phyloP scores from a whole-genome alignment of 2,113 vertebrate genomes.

The Aphelocoma coerulescens region DNA sequence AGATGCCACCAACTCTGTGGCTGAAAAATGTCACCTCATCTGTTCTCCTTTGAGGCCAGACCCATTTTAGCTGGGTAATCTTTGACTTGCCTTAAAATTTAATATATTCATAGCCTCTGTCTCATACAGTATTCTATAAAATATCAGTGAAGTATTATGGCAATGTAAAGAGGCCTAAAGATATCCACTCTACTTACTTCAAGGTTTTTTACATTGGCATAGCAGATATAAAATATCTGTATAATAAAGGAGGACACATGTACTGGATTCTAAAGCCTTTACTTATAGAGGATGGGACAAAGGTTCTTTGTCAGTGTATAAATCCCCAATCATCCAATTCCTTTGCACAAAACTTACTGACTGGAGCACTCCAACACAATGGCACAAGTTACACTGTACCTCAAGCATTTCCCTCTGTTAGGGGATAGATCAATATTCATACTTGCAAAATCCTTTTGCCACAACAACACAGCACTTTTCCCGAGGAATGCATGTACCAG shows the following conservation, averaged over 20 bases:
- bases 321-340: not conserved
- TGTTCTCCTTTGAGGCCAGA: not conserved
- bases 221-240: not conserved
- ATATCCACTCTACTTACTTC: not conserved
- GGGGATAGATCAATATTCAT: not conserved
- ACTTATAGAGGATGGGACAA: not conserved
- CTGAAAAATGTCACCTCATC: not conserved
- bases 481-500: not conserved
- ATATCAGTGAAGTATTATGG: not conserved
- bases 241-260: not conserved
- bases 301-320: not conserved
- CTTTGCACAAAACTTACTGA: not conserved
- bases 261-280: not conserved
- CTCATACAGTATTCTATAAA: not conserved
- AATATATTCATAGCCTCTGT: not conserved
- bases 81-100: not conserved
- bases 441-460: not conserved
- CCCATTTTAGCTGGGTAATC: not conserved
- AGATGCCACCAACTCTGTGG: not conserved
- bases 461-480: not conserved
- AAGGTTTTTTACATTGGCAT: not conserved
- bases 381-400: not conserved
- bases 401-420: not conserved
- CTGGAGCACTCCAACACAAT: not conserved
- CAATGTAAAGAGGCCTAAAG: not conserved